These are phyloP conservation scores for Maniola jurtina DNA, from an alignment of 1,140 invertebrate genomes.

Conservation along the genomic window DNA sequence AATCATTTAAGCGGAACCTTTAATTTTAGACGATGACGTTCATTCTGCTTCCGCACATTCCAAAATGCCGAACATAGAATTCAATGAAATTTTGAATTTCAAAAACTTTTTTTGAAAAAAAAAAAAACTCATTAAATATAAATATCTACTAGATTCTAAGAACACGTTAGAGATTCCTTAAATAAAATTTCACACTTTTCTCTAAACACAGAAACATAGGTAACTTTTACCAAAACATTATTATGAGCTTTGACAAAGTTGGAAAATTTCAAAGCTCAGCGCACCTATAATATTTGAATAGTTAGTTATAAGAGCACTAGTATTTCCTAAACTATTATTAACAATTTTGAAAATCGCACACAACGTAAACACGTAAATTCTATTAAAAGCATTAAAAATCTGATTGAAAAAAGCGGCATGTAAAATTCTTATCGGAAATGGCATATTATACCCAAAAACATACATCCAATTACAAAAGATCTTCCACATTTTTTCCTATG, in stretches of 20 bases:
- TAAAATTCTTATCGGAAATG: conserved; percentile 61
- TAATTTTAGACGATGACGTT: background rate
- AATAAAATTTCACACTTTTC: no score
- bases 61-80: background rate
- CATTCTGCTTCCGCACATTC: background rate
- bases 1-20: conserved; percentile 16
- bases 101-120: no score
- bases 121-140: no score
- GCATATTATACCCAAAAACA: conserved; percentile 54
- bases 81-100: background rate
- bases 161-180: no score
- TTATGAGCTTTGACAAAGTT: no score
- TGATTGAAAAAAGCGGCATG: conserved; percentile 11
- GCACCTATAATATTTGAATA: no score
- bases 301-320: no score
- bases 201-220: no score
- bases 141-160: no score
- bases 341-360: conserved; percentile 2
- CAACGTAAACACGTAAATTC: conserved; percentile 5
- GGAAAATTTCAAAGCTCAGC: background rate
- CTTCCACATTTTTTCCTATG: conserved; percentile 25
- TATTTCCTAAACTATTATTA: background rate
- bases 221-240: no score
- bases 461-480: conserved; percentile 37
- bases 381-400: background rate